These are phyloP conservation scores for Montipora capricornis DNA, from an alignment of 64 coral and sea anemone genomes.

Conservation along the genomic window DNA sequence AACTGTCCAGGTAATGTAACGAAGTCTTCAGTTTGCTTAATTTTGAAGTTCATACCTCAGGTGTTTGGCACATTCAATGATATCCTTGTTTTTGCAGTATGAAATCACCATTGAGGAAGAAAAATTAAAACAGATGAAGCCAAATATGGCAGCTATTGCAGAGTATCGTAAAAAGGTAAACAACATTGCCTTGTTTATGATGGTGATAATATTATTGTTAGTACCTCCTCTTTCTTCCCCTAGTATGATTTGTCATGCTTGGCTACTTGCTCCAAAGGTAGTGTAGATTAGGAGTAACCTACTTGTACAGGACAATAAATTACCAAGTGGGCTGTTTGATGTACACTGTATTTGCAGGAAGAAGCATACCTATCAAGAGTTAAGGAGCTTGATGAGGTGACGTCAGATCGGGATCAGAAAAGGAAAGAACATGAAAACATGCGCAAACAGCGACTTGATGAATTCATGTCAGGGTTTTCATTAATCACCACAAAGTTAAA, in stretches of 20 bases:
- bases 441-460: slow-evolving; percentile 88
- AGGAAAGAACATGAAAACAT: slow-evolving; percentile 87
- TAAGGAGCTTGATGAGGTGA: slow-evolving; percentile 91
- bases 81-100: slow-evolving; percentile 52
- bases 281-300: no score
- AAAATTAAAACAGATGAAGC: slow-evolving; percentile 89
- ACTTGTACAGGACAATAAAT: neutral
- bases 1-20: slow-evolving; percentile 71
- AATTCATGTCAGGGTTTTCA: slow-evolving; percentile 96
- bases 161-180: slow-evolving; percentile 98
- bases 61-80: no score
- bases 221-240: no score
- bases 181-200: neutral
- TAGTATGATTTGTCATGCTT: no score
- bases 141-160: slow-evolving; percentile 99
- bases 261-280: no score
- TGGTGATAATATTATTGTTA: neutral
- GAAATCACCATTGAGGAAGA: slow-evolving; percentile 89
- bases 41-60: no score
- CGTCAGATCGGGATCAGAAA: slow-evolving; percentile 82
- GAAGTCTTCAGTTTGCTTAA: neutral
- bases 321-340: neutral
- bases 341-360: slow-evolving; percentile 63
- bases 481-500: slow-evolving; percentile 96
- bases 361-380: slow-evolving; percentile 92